These are phyloP conservation scores for Cuculus canorus DNA, from an alignment of 2,797 vertebrate genomes.

Conservation along the genomic window DNA sequence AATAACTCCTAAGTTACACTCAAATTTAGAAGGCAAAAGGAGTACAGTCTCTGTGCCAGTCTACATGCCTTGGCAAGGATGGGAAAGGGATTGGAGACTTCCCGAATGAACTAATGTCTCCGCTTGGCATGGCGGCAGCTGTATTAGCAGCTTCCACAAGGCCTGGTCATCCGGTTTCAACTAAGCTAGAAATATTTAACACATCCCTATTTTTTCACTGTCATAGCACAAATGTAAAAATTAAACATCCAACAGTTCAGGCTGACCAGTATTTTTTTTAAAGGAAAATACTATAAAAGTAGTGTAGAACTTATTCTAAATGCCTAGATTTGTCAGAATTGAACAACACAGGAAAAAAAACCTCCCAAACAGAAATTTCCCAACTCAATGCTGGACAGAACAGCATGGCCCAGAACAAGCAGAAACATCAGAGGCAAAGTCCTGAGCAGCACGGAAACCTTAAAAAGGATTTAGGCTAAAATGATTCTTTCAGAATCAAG, in stretches of 20 bases:
- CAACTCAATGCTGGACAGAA: background rate
- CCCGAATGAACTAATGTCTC: slow-evolving; percentile 11
- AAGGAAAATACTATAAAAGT: background rate
- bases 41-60: background rate
- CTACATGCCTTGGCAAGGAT: background rate
- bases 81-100: slow-evolving; percentile 9
- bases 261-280: background rate
- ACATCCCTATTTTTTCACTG: background rate
- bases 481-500: background rate
- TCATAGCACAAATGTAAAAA: background rate
- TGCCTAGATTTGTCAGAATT: background rate
- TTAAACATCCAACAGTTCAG: background rate
- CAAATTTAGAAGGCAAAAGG: background rate
- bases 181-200: background rate
- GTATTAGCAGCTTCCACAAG: background rate
- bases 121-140: background rate
- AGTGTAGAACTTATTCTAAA: background rate
- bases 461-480: background rate
- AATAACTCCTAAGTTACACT: background rate
- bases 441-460: background rate
- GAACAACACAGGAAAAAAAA: background rate
- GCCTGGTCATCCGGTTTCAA: background rate
- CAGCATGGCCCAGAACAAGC: background rate
- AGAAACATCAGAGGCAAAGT: background rate
- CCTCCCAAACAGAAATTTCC: background rate